Evolutionary conservation across 1,140 invertebrate species (phyloP).

Genomic region (Riptortus pedestris): DNA sequence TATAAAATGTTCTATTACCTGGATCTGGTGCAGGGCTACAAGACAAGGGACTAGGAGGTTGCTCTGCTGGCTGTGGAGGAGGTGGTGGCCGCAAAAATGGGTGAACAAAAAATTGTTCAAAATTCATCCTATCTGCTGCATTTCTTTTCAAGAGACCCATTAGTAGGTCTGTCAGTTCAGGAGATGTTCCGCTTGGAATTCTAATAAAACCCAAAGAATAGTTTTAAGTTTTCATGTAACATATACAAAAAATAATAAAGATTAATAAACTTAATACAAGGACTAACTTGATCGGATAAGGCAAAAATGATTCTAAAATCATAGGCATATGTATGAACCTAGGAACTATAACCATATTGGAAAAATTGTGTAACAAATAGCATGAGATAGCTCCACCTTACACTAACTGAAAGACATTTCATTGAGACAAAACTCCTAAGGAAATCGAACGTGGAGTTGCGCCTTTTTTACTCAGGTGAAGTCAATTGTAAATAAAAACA

Average conservation of each 20-base stretch:
- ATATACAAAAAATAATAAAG: not conserved
- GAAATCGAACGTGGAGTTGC: too few species aligned
- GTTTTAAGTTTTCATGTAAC: not conserved
- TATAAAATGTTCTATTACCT: not conserved
- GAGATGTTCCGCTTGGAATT: slow-evolving; percentile 84
- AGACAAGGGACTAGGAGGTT: slow-evolving; percentile 38
- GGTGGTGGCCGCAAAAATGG: slow-evolving; percentile 65
- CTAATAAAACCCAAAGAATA: slow-evolving; percentile 42
- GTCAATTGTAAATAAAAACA: too few species aligned
- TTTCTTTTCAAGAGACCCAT: slow-evolving; percentile 81
- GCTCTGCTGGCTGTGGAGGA: slow-evolving; percentile 27
- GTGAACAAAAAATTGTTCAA: slow-evolving; percentile 90
- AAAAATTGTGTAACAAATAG: too few species aligned
- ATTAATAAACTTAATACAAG: not conserved
- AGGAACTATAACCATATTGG: not conserved
- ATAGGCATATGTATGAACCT: not conserved
- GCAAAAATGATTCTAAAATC: not conserved
- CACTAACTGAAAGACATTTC: too few species aligned
- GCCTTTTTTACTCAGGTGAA: too few species aligned
- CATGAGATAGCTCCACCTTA: too few species aligned
- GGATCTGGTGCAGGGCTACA: slow-evolving; percentile 25
- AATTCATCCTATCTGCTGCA: slow-evolving; percentile 88
- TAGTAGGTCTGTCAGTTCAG: slow-evolving; percentile 77
- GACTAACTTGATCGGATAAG: not conserved
- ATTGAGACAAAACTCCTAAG: too few species aligned